Conservation (phyloP, 2,888 invertebrate genomes). For the Catonia carolina region DNA sequence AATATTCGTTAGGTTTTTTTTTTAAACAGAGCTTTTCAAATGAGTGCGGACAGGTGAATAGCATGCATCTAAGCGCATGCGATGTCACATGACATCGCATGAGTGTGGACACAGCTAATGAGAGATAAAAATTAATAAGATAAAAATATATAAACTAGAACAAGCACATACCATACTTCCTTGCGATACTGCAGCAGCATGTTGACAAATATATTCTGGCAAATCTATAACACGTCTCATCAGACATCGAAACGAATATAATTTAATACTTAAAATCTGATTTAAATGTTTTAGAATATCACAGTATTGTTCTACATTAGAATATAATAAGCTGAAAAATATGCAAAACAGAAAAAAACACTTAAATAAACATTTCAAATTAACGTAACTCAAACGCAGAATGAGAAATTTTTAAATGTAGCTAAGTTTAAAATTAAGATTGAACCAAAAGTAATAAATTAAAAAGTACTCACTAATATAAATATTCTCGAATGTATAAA, state of each 20-base stretch:
- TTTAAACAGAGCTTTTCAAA: too few relatives aligned
- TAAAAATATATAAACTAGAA: too few relatives aligned
- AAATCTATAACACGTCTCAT: conserved; percentile 34
- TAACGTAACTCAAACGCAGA: not conserved
- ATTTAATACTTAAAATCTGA: conserved; percentile 20
- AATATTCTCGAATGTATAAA: conserved; percentile 28
- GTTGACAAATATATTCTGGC: conserved; percentile 42
- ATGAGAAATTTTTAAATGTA: not conserved
- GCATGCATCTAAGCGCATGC: too few relatives aligned
- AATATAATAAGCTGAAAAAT: conserved; percentile 23
- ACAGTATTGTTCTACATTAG: conserved; percentile 19
- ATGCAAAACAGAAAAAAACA: not conserved
- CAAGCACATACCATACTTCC: conserved; percentile 43
- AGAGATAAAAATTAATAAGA: too few relatives aligned
- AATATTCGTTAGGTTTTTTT: too few relatives aligned
- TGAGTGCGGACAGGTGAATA: too few relatives aligned
- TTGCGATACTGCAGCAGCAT: conserved; percentile 41
- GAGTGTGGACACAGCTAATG: too few relatives aligned
- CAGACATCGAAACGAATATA: conserved; percentile 31
- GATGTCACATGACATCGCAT: too few relatives aligned
- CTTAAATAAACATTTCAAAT: not conserved
- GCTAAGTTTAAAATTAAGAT: not conserved
- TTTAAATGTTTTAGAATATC: conserved; percentile 27
- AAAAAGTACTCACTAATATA: conserved; percentile 27
- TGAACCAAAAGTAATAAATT: not conserved